These are phyloP conservation scores for Cheiracanthium punctorium DNA, from an alignment of 2,888 invertebrate species.

Conservation along the genomic window DNA sequence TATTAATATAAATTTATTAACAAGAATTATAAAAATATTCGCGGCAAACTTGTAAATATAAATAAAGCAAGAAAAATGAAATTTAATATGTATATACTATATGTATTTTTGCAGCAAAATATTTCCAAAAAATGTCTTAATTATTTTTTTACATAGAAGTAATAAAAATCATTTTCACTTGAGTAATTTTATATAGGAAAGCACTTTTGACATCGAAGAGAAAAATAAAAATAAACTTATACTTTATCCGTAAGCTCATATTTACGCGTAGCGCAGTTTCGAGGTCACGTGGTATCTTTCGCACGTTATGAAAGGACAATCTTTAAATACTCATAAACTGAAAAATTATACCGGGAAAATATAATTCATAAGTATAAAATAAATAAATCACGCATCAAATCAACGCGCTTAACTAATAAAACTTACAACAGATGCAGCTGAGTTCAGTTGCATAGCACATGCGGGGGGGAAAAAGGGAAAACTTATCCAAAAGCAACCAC, in stretches of 20 bases:
- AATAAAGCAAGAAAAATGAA: too few relatives aligned
- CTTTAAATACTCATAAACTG: not conserved
- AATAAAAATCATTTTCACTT: not conserved
- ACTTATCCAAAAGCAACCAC: conserved; percentile 32
- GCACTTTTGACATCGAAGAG: not conserved
- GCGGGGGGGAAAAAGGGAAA: not conserved
- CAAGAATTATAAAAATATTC: too few relatives aligned
- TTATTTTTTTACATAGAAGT: too few relatives aligned
- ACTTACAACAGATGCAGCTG: not conserved
- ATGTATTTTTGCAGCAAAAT: too few relatives aligned
- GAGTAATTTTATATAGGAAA: not conserved
- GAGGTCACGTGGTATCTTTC: conserved; percentile 55
- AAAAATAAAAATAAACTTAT: not conserved
- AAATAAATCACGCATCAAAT: too few relatives aligned
- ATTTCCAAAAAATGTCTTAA: too few relatives aligned
- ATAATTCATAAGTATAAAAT: too few relatives aligned
- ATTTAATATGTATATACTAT: too few relatives aligned
- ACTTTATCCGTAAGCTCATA: not conserved
- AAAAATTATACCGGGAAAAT: not conserved
- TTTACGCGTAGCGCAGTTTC: conserved; percentile 47
- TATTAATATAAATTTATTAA: too few relatives aligned
- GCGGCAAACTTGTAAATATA: too few relatives aligned
- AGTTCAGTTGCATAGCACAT: not conserved
- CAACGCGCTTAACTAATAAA: not conserved
- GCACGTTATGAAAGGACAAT: conserved; percentile 22